Percentiles rank a stretch among this genome's conserved stretches.
These are phyloP conservation scores for Nineta flava DNA, from an alignment of 2,888 invertebrate genomes.

Conservation along the genomic window DNA sequence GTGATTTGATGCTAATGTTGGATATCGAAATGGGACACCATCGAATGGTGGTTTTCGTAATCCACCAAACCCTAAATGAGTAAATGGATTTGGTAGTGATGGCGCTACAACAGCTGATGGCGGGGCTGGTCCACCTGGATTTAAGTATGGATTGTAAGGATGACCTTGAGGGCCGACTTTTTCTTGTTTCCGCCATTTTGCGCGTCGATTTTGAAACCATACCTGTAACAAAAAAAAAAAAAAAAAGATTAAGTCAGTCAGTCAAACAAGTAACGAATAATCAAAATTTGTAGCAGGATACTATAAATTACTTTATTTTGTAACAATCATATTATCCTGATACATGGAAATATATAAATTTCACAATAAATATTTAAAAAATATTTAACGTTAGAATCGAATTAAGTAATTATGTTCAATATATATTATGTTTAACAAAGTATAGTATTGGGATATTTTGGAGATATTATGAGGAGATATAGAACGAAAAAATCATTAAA, in stretches of 20 bases:
- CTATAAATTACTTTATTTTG: too few relatives aligned
- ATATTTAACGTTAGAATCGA: too few relatives aligned
- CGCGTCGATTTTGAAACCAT: slow-evolving; percentile 85
- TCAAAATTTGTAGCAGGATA: too few relatives aligned
- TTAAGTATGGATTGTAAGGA: slow-evolving; percentile 74
- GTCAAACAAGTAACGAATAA: background rate
- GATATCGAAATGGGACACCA: slow-evolving; percentile 54
- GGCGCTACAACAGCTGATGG: slow-evolving; percentile 49
- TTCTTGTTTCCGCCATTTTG: slow-evolving; percentile 87
- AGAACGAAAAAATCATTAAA: too few relatives aligned
- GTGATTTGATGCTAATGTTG: slow-evolving; percentile 34
- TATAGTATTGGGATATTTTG: too few relatives aligned
- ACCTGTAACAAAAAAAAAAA: slow-evolving; percentile 45
- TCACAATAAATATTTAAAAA: too few relatives aligned
- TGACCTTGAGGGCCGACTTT: slow-evolving; percentile 83
- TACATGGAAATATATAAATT: too few relatives aligned
- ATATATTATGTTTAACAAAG: too few relatives aligned
- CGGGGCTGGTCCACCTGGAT: slow-evolving; percentile 42
- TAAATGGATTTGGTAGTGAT: slow-evolving; percentile 67
- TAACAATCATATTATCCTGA: too few relatives aligned
- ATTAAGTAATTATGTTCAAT: too few relatives aligned
- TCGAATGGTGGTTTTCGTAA: slow-evolving; percentile 55
- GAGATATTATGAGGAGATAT: too few relatives aligned
- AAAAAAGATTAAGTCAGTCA: background rate
- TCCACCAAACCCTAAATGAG: slow-evolving; percentile 53